phyloP scores from a whole-genome alignment of 2,113 vertebrate genomes.

The Eonycteris spelaea region DNA sequence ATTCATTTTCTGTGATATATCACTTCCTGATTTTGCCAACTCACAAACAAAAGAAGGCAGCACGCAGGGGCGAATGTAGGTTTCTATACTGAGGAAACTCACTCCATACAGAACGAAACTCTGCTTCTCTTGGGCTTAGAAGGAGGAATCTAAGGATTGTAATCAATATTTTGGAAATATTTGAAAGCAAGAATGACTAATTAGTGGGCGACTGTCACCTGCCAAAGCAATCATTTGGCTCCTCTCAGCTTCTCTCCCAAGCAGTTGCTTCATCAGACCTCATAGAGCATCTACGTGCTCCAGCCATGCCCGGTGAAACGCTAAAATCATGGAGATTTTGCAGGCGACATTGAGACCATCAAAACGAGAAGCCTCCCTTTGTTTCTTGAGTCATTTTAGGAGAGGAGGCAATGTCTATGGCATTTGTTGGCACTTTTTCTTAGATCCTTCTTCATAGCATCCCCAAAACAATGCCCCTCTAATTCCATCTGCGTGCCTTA shows the following conservation, averaged over 20 bases:
- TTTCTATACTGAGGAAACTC: background rate
- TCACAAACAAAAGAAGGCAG: background rate
- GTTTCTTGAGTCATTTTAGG: background rate
- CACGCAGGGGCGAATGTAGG: fast-evolving
- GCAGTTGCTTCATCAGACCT: too few species aligned
- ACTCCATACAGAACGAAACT: background rate
- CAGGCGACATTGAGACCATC: background rate
- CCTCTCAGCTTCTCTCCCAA: background rate
- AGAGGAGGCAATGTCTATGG: background rate
- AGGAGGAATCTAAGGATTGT: background rate
- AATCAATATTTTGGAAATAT: background rate
- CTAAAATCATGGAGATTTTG: background rate
- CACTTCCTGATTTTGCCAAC: background rate
- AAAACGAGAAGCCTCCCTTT: background rate
- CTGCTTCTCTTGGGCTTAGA: background rate
- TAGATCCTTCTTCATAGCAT: background rate
- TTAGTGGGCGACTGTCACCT: background rate
- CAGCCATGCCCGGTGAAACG: fast-evolving
- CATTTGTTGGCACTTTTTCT: background rate
- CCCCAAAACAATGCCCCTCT: constrained; percentile 66
- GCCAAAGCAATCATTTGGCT: background rate
- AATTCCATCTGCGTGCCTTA: constrained; percentile 42
- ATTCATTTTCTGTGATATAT: background rate
- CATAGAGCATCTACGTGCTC: fast-evolving
- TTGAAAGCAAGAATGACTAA: background rate